phyloP scores from a whole-genome alignment of 1,140 invertebrate species.

The Tetranychus cinnabarinus region DNA sequence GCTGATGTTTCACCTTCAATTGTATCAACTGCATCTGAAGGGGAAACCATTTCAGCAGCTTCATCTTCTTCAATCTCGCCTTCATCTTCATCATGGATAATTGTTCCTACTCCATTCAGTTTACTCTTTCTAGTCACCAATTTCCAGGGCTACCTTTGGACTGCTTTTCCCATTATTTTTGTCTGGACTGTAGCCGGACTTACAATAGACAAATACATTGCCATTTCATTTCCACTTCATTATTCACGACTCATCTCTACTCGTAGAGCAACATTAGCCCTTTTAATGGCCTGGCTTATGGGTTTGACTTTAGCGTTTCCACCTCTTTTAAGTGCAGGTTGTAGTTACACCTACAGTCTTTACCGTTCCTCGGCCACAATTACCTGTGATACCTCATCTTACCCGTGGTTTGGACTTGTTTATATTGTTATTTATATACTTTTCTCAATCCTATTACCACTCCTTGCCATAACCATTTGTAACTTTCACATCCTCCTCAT shows the following conservation, averaged over 20 bases:
- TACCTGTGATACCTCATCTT: conserved; percentile 32
- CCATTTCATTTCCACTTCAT: conserved; percentile 47
- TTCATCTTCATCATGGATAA: conserved; percentile 1
- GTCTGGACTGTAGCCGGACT: conserved; percentile 53
- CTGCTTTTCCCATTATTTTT: conserved; percentile 41
- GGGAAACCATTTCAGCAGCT: conserved; percentile 21
- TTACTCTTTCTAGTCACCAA: conserved; percentile 18
- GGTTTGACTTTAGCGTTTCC: conserved; percentile 16
- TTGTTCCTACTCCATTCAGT: conserved; percentile 11
- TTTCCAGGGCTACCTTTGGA: conserved; percentile 37
- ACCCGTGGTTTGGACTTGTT: conserved; percentile 22
- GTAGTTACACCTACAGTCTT: conserved; percentile 28
- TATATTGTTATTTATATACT: conserved; percentile 37
- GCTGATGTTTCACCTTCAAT: too few relatives aligned
- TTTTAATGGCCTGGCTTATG: conserved; percentile 24
- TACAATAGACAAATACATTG: conserved; percentile 50
- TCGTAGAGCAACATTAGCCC: conserved; percentile 28
- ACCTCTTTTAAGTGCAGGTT: conserved; percentile 18
- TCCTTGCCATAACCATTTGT: conserved; percentile 38
- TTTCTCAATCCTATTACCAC: conserved; percentile 37
- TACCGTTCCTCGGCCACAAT: conserved; percentile 35
- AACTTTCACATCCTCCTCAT: conserved; percentile 43
- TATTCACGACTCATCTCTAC: conserved; percentile 43
- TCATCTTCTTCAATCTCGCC: neutral
- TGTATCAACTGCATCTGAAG: neutral